These are phyloP conservation scores for Rhinogobius similis DNA, from an alignment of 2,113 vertebrate species.

Conservation along the genomic window DNA sequence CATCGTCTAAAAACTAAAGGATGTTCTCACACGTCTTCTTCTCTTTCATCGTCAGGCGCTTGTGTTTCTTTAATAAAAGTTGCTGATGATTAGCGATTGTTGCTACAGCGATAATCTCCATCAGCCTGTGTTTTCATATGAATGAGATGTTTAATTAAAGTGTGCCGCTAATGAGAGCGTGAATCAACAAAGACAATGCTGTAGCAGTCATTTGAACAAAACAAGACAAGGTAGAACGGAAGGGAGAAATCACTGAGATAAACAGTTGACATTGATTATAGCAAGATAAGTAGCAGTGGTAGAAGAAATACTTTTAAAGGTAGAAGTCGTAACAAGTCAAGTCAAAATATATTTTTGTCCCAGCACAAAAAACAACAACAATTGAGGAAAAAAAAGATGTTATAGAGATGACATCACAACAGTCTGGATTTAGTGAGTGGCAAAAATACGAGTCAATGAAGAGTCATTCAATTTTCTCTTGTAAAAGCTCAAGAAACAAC, in stretches of 20 bases:
- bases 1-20: constrained; percentile 29
- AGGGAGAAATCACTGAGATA: background rate
- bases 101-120: constrained; percentile 85
- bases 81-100: constrained; percentile 85
- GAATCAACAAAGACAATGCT: constrained; percentile 74
- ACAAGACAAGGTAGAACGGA: constrained; percentile 50
- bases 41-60: constrained; percentile 63
- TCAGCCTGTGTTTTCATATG: constrained; percentile 89
- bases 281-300: too few relatives aligned
- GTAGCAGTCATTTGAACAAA: constrained; percentile 57
- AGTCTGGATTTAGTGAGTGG: too few relatives aligned
- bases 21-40: constrained; percentile 33
- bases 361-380: too few relatives aligned
- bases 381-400: too few relatives aligned
- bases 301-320: too few relatives aligned
- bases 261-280: too few relatives aligned
- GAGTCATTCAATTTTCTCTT: too few relatives aligned
- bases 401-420: too few relatives aligned
- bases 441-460: too few relatives aligned
- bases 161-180: constrained; percentile 72
- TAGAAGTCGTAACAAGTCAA: too few relatives aligned
- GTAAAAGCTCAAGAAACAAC: too few relatives aligned
- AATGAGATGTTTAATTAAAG: constrained; percentile 89
- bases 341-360: too few relatives aligned
- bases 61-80: constrained; percentile 87